These are phyloP conservation scores for Tridacna crocea DNA, from an alignment of 2,888 invertebrate species.

Conservation along the genomic window DNA sequence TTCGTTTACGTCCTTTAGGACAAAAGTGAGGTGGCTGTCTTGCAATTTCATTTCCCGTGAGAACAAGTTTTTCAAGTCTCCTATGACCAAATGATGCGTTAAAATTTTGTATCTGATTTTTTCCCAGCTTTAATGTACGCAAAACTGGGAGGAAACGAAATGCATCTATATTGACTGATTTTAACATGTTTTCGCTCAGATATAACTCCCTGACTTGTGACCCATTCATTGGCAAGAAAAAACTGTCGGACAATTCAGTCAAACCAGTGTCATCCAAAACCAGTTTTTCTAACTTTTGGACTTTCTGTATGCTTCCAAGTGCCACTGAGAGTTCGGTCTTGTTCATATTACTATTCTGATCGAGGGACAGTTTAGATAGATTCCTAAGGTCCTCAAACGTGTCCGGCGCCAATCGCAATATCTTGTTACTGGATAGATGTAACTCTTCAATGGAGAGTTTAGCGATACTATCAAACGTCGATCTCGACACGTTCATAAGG, in stretches of 20 bases:
- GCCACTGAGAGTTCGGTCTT: not conserved
- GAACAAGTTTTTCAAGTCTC: not conserved
- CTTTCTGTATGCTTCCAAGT: conserved; percentile 11
- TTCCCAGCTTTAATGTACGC: not conserved
- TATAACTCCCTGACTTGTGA: not conserved
- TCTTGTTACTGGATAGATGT: conserved; percentile 14
- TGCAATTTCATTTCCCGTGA: conserved; percentile 6
- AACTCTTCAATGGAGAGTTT: not conserved
- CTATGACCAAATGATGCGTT: not conserved
- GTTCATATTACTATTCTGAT: conserved; percentile 6
- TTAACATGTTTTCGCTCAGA: not conserved
- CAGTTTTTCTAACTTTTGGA: not conserved
- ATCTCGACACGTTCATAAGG: conserved; percentile 1
- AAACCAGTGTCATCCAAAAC: not conserved
- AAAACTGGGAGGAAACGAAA: not conserved
- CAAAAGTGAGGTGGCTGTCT: conserved; percentile 1
- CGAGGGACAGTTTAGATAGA: not conserved
- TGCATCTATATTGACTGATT: not conserved
- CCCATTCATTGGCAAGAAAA: conserved; percentile 9
- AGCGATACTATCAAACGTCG: not conserved
- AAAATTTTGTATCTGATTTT: conserved; percentile 12
- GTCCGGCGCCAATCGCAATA: not conserved
- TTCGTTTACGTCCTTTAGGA: not conserved
- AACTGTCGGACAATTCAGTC: not conserved
- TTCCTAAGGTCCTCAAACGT: conserved; percentile 11